phyloP scores from a whole-genome alignment of 2,797 vertebrate genomes.

The Lindbergichthys nudifrons region DNA sequence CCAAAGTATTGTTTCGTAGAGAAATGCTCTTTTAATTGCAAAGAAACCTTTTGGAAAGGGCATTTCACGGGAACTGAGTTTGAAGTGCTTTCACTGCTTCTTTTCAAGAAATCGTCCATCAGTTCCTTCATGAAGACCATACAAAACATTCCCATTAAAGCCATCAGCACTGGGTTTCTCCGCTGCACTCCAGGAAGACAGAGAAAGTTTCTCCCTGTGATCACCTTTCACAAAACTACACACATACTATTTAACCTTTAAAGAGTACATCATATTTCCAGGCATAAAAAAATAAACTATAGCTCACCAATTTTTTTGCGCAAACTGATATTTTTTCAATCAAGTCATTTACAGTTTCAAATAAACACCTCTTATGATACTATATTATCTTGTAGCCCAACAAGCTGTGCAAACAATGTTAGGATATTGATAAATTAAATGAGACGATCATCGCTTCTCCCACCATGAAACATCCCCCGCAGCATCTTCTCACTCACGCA shows the following conservation, averaged over 20 bases:
- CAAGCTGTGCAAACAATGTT: slow-evolving; percentile 72
- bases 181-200: slow-evolving; percentile 31
- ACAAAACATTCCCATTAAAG: slow-evolving; percentile 54
- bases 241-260: slow-evolving; percentile 62
- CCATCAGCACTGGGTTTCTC: slow-evolving; percentile 41
- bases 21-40: slow-evolving; percentile 62
- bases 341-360: slow-evolving; percentile 76
- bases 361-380: slow-evolving; percentile 66
- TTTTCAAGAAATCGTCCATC: slow-evolving; percentile 40
- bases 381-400: slow-evolving; percentile 58
- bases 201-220: slow-evolving; percentile 15
- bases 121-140: slow-evolving; percentile 43
- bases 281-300: slow-evolving; percentile 83
- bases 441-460: slow-evolving; percentile 39
- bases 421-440: slow-evolving; percentile 71
- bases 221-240: slow-evolving; percentile 55
- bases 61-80: slow-evolving; percentile 57
- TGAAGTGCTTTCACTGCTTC: slow-evolving; percentile 65
- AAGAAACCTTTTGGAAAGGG: slow-evolving; percentile 70
- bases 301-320: slow-evolving; percentile 56
- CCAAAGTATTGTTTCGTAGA: slow-evolving; percentile 59
- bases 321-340: slow-evolving; percentile 65
- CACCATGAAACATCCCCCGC: slow-evolving; percentile 41
- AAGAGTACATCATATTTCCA: slow-evolving; percentile 70
- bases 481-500: slow-evolving; percentile 48